Evolutionary conservation across 2,797 vertebrate species (phyloP), one percentile per base, ranked within the genome.

Genomic region (Poeciliopsis presidionis): DNA sequence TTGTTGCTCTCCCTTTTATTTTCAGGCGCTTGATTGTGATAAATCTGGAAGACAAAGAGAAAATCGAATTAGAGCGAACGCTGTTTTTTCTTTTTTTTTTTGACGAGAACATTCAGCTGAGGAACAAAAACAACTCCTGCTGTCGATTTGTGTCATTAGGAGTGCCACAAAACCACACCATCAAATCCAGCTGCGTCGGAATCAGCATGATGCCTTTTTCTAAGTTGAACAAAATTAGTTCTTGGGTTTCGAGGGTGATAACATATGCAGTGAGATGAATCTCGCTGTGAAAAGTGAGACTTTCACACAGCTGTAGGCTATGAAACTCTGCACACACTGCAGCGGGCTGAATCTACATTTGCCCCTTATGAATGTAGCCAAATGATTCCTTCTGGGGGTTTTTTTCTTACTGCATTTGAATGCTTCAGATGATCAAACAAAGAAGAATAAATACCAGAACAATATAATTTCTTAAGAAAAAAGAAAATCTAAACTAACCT

Each of bases 261-360:
- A 94, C 87, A n/a, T 36, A 92, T 41, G 72, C 81, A 78, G 86
- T 2, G 75, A 33, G 70, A 80, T 80, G 33, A 36, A 53, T 41
- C 72, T 77, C 70, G 33, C 76, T 41, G 12, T 22, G n/a, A 36
- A 36, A 89, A 76, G 91, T 91, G 94, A 87, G 90, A 93, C 83
- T 87, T 86, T 92, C 90, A 82, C 90, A 85, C 83, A 83, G 77
- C 84, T 87, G 89, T 25, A 55, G 71, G 59, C 75, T 75, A 73
- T 47, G 75, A 85, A 65, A 53, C 20, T n/a, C 20, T 49, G 75
- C 76, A 63, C 30, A 69, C 39, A 43, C 75, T n/a, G 75, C 36
- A 65, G 72, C 46, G 59, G 59, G 70, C 36, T 72, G 73, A 87
- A 76, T 79, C 59, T 45, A 70, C 71, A 80, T 76, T 45, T 81